Conservation (phyloP, 2,888 invertebrate genomes). For the Ennomos fuscantarius region DNA sequence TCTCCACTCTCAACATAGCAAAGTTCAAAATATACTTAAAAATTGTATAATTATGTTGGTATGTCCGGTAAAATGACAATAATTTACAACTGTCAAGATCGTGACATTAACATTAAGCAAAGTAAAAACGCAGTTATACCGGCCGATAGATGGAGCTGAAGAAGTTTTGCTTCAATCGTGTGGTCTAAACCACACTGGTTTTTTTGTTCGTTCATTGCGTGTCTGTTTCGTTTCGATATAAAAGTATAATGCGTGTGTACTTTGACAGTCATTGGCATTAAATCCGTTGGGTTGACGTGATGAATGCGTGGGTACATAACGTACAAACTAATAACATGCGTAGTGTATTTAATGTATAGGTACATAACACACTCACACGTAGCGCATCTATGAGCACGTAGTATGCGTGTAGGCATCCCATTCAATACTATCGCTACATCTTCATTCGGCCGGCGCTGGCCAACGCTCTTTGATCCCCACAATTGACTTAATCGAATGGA, state of each 20-base stretch:
- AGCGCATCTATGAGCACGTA: conserved; percentile 35
- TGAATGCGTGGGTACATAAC: conserved; percentile 36
- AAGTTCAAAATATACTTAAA: too few relatives aligned
- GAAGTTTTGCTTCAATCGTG: too few relatives aligned
- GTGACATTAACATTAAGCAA: too few relatives aligned
- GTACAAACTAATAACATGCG: not conserved
- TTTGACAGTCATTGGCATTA: conserved; percentile 29
- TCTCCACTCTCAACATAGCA: too few relatives aligned
- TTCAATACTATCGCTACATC: conserved; percentile 52
- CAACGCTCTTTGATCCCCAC: conserved; percentile 59
- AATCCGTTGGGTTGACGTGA: conserved; percentile 31
- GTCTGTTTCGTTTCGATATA: conserved; percentile 24
- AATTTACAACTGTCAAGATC: too few relatives aligned
- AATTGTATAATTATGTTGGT: too few relatives aligned
- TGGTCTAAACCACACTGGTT: too few relatives aligned
- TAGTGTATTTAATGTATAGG: not conserved
- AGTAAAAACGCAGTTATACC: too few relatives aligned
- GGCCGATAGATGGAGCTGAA: too few relatives aligned
- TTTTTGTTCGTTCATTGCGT: conserved; percentile 11
- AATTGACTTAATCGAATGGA: conserved; percentile 74
- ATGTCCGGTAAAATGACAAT: too few relatives aligned
- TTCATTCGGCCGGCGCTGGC: conserved; percentile 34
- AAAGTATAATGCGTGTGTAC: conserved; percentile 27
- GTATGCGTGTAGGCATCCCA: conserved; percentile 57
- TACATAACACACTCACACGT: not conserved